A percentile compares a stretch with the other conserved stretches of the same genome.
Evolutionary conservation across 2,797 vertebrate species (phyloP).

Genomic region (Onychomys arenicola): DNA sequence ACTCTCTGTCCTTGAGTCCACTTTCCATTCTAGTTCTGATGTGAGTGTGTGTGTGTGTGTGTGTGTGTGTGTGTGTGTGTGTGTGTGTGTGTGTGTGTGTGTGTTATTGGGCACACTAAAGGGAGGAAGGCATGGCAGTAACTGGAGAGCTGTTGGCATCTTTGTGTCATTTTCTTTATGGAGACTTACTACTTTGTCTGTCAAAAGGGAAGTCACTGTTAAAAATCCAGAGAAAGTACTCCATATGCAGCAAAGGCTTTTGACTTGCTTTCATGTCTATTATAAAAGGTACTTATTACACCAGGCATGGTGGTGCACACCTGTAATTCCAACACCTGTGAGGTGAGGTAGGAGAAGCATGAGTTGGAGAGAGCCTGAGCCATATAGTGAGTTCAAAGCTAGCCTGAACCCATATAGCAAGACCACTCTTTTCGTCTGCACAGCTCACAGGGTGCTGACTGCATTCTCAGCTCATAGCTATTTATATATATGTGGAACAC

Average conservation of each 20-base stretch:
- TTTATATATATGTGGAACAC: background rate
- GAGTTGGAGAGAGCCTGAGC: background rate
- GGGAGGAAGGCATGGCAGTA: background rate
- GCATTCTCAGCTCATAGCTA: background rate
- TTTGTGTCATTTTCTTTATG: background rate
- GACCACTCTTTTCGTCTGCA: background rate
- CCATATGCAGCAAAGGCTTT: background rate
- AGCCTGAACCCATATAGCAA: background rate
- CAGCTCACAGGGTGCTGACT: background rate
- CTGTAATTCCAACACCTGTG: background rate
- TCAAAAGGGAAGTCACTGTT: background rate
- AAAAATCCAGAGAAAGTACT: background rate
- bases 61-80: background rate
- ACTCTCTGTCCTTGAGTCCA: background rate
- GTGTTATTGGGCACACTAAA: background rate
- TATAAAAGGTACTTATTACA: background rate
- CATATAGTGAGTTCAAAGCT: background rate
- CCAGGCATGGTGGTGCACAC: background rate
- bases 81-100: background rate
- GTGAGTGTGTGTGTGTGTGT: too few relatives aligned
- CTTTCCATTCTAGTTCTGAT: background rate
- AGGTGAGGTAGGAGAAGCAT: background rate
- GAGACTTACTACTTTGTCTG: background rate
- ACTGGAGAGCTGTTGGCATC: background rate
- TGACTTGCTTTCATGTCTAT: background rate